Conservation (phyloP, 1,140 invertebrate genomes). For the Halictus rubicundus region DNA sequence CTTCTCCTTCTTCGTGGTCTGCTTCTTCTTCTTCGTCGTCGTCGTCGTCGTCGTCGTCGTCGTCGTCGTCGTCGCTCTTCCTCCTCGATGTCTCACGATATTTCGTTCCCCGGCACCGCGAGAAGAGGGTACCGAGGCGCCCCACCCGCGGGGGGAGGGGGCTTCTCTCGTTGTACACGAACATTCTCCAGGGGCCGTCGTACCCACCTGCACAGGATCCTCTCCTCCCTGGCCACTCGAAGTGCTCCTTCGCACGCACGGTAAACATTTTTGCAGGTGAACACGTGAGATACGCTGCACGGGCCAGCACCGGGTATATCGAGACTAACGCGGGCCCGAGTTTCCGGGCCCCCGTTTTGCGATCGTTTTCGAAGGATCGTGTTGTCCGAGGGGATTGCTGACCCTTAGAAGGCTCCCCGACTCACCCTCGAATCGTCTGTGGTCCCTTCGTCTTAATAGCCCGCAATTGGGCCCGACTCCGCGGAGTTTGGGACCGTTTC, state of each 20-base stretch:
- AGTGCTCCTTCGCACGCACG: slow-evolving; percentile 58
- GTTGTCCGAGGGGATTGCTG: too few species aligned
- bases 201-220: slow-evolving; percentile 57
- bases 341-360: neutral
- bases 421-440: too few species aligned
- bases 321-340: neutral
- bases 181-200: slow-evolving; percentile 59
- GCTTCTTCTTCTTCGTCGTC: too few species aligned
- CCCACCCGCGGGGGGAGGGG: too few species aligned
- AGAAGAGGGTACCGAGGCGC: slow-evolving; percentile 14
- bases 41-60: too few species aligned
- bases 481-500: too few species aligned
- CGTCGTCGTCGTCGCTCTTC: too few species aligned
- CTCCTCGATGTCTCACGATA: slow-evolving; percentile 22
- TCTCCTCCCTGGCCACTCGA: slow-evolving; percentile 29
- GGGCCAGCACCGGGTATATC: neutral
- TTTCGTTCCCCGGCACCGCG: slow-evolving; percentile 33
- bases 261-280: slow-evolving; percentile 58
- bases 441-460: too few species aligned
- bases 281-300: slow-evolving; percentile 46
- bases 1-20: too few species aligned
- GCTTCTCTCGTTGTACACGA: slow-evolving; percentile 21
- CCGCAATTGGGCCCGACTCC: too few species aligned
- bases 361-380: neutral
- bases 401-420: too few species aligned